phyloP scores from a whole-genome alignment of 2,113 vertebrate species.

The Probosciger aterrimus region DNA sequence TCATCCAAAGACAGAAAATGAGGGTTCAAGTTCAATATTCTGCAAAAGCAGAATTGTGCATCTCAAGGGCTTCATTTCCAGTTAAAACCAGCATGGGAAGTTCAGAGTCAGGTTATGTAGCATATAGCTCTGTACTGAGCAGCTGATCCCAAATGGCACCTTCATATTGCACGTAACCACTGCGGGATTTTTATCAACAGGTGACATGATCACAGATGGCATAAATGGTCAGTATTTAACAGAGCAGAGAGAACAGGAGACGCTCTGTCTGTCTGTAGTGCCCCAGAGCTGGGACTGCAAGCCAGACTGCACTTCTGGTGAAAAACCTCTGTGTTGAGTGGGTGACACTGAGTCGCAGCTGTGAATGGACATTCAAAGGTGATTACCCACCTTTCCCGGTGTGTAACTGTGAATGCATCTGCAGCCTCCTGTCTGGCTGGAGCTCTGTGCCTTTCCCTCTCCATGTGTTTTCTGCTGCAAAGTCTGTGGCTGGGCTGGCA shows the following conservation, averaged over 20 bases:
- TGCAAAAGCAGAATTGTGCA: background rate
- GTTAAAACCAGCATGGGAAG: background rate
- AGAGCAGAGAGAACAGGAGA: background rate
- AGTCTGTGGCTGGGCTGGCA: background rate
- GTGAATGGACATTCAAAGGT: background rate
- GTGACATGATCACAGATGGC: background rate
- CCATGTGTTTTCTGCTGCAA: accelerated
- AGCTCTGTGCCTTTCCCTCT: background rate
- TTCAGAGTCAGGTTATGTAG: background rate
- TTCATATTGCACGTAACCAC: background rate
- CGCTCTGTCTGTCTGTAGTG: background rate
- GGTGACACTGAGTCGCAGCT: background rate
- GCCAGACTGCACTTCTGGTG: background rate
- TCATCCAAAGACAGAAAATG: background rate
- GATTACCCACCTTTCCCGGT: background rate
- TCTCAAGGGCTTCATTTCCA: background rate
- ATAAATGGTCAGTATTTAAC: background rate
- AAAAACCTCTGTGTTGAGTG: background rate
- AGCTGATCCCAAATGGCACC: background rate
- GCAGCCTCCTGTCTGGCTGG: background rate
- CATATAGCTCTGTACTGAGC: background rate
- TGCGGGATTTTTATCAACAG: background rate
- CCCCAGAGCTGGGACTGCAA: background rate
- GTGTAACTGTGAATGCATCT: too few species aligned
- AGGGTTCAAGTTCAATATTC: background rate